Conservation (phyloP, 1,140 invertebrate species). For the Magallana angulata region DNA sequence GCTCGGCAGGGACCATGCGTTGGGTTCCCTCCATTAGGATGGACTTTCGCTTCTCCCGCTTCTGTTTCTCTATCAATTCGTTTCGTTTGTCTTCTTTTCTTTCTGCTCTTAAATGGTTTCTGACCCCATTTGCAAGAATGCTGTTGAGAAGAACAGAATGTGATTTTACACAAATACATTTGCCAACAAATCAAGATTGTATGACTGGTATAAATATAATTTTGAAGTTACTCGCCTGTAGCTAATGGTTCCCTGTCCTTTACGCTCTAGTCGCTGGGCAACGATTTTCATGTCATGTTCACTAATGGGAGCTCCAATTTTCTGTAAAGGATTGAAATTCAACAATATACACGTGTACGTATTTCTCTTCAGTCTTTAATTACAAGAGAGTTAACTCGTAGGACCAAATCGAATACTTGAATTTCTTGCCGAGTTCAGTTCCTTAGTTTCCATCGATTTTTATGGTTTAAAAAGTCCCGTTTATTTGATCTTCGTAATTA, state of each 20-base stretch:
- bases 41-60: constrained; percentile 62
- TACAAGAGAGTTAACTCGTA: too few relatives aligned
- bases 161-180: neutral
- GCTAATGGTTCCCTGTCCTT: constrained; percentile 69
- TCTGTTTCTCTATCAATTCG: constrained; percentile 61
- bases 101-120: constrained; percentile 69
- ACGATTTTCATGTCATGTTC: constrained; percentile 66
- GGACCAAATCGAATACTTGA: too few relatives aligned
- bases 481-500: neutral
- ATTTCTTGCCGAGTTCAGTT: too few relatives aligned
- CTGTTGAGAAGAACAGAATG: constrained; percentile 48
- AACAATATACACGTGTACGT: too few relatives aligned
- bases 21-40: constrained; percentile 56
- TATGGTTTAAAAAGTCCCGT: too few relatives aligned
- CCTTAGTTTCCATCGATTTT: too few relatives aligned
- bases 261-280: constrained; percentile 64
- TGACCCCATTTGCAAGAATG: constrained; percentile 65
- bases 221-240: constrained; percentile 61
- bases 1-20: constrained; percentile 17
- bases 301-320: constrained; percentile 67
- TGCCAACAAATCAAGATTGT: too few relatives aligned
- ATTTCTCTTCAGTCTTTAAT: too few relatives aligned
- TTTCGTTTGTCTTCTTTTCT: constrained; percentile 64
- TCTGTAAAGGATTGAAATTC: constrained; percentile 52
- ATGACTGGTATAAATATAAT: too few relatives aligned